A percentile compares a stretch with the other conserved stretches of the same genome.
Conservation (phyloP, 2,797 vertebrate genomes). For the Pseudochirops corinnae region DNA sequence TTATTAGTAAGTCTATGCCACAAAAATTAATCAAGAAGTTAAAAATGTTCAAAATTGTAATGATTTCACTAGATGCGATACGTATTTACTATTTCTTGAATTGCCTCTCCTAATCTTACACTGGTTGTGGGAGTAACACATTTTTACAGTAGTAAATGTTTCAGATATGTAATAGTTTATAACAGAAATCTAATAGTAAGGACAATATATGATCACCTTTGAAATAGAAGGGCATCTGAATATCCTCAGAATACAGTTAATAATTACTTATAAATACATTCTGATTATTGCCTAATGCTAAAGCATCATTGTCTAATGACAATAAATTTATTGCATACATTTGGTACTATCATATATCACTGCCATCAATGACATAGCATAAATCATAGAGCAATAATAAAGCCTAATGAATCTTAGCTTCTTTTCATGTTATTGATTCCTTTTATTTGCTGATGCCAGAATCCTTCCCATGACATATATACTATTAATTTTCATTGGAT, state of each 20-base stretch:
- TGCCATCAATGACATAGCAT: slow-evolving; percentile 67
- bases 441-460: slow-evolving; percentile 76
- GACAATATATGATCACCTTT: background rate
- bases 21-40: background rate
- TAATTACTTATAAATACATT: slow-evolving; percentile 25
- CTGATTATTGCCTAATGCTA: slow-evolving; percentile 35
- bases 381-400: slow-evolving; percentile 67
- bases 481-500: slow-evolving; percentile 3
- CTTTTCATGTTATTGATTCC: slow-evolving; percentile 68
- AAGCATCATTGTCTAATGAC: slow-evolving; percentile 41
- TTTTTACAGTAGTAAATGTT: background rate
- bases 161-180: background rate
- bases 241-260: slow-evolving; percentile 5
- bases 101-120: background rate
- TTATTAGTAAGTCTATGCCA: background rate
- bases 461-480: slow-evolving; percentile 65
- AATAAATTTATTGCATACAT: slow-evolving; percentile 67
- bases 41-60: background rate
- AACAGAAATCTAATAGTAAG: background rate
- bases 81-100: background rate
- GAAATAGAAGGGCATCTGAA: background rate
- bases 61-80: background rate
- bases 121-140: background rate
- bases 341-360: slow-evolving; percentile 59
- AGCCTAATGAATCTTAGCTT: slow-evolving; percentile 65